Evolutionary conservation across 2,888 invertebrate genomes (phyloP), one percentile per base, ranked within the genome.

Genomic region (Nezara viridula): DNA sequence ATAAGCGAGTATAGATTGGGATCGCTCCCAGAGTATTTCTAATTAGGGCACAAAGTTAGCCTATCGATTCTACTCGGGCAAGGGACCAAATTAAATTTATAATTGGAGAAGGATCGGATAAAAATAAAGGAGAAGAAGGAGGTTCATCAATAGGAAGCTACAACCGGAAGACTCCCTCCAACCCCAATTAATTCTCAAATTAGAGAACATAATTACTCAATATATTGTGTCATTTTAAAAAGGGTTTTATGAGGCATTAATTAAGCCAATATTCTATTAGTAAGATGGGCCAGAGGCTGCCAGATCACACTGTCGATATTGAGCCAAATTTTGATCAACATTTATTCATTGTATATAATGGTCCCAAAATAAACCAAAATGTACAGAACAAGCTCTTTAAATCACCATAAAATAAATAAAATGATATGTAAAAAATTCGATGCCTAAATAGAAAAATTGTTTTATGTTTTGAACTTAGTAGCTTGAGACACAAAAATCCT

Each of bases 21-120:
- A 52, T 52, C n/a, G 55, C n/a, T 55, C 55, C 55, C 24, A n/a
- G n/a, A n/a, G n/a, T n/a, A 55, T 55, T 55, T 55, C 55, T 55
- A 55, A 55, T 55, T 55, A 55, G 55, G 55, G 55, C 55, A 55
- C 24, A 55, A 55, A 55, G 55, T 55, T 55, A 55, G 55, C 55
- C 55, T 55, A 55, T 55, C 55, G 55, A 55, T 55, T 55, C 55
- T 55, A n/a, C 24, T 55, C 24, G n/a, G 55, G 55, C 55, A 55
- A 55, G 55, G 55, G 10, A 55, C 55, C 55, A n/a, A 55, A 55
- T 55, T 55, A 55, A 55, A 55, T 55, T 55, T 55, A 55, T 55
- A 55, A 55, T 55, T 55, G 55, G 55, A 55, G 55, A n/a, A 55
- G n/a, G 55, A 55, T 55, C n/a, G 55, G 55, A 55, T 55, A 55